Percentiles rank a stretch among this genome's conserved stretches.
Evolutionary conservation across 1,140 invertebrate genomes (phyloP).

Genomic region (Thrips palmi): DNA sequence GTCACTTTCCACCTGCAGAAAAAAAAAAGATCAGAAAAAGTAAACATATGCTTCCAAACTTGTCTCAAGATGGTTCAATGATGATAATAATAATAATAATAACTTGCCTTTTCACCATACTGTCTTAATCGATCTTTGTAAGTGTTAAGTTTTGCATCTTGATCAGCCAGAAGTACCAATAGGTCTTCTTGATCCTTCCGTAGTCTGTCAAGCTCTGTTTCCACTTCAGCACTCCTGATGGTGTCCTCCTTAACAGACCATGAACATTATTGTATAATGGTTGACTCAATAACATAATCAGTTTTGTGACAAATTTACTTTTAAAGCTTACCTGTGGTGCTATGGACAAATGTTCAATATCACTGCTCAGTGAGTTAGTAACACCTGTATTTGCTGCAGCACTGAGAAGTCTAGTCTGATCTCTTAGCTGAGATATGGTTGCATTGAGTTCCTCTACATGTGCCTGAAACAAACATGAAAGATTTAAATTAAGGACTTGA

Average conservation of each 20-base stretch:
- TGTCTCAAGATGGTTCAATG: too few species aligned
- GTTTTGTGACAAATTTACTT: too few species aligned
- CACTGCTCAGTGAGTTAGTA: too few species aligned
- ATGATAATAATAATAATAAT: too few species aligned
- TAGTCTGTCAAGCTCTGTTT: slow-evolving; percentile 35
- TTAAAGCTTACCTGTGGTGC: slow-evolving; percentile 6
- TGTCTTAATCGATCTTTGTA: slow-evolving; percentile 7
- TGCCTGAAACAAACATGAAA: too few species aligned
- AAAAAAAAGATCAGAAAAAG: too few species aligned
- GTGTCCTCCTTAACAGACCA: slow-evolving; percentile 1
- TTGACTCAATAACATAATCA: neutral
- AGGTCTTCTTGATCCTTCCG: slow-evolving; percentile 84
- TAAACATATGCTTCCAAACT: too few species aligned
- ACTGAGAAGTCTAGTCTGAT: slow-evolving; percentile 74
- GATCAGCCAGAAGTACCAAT: slow-evolving; percentile 64
- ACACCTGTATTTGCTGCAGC: slow-evolving; percentile 35
- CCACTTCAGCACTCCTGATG: slow-evolving; percentile 9
- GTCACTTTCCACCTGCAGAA: too few species aligned
- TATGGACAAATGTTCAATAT: slow-evolving; percentile 3
- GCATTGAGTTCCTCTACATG: slow-evolving; percentile 50
- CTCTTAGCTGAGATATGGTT: slow-evolving; percentile 56
- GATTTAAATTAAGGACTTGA: too few species aligned
- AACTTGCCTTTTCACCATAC: too few species aligned
- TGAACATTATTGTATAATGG: slow-evolving; percentile 3
- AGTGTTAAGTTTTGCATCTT: slow-evolving; percentile 31